These are phyloP conservation scores for Nicator chloris DNA, from an alignment of 2,113 vertebrate genomes.

Conservation along the genomic window DNA sequence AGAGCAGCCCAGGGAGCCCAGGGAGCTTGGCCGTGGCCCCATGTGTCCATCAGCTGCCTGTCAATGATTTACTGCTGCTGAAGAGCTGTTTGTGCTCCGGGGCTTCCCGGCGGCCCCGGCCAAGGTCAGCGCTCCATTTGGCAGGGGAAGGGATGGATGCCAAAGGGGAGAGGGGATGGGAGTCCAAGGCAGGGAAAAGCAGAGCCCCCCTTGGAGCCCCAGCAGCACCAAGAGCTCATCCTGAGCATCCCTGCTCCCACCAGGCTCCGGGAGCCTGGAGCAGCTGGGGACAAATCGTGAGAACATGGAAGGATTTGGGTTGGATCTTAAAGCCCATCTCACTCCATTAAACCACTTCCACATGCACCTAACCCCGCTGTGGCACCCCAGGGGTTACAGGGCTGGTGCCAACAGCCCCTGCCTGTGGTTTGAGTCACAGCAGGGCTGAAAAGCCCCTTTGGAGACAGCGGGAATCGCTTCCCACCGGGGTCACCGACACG, in stretches of 20 bases:
- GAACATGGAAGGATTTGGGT: fast-evolving
- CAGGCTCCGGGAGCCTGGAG: fast-evolving
- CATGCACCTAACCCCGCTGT: fast-evolving
- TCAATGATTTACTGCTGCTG: conserved; percentile 24
- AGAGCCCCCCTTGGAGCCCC: neutral
- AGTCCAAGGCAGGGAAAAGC: neutral
- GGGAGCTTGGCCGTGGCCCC: neutral
- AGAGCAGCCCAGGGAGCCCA: neutral
- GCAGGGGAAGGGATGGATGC: neutral
- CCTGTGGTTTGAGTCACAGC: neutral
- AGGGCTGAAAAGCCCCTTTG: neutral
- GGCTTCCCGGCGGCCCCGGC: neutral
- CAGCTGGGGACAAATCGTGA: fast-evolving
- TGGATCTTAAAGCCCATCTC: neutral
- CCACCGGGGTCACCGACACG: fast-evolving
- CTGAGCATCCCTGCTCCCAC: neutral
- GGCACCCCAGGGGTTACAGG: too few relatives aligned
- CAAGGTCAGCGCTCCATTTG: neutral
- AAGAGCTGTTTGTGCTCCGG: conserved; percentile 8
- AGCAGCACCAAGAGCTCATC: fast-evolving
- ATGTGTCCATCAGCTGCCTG: neutral
- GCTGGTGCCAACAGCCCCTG: neutral
- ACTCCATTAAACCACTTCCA: neutral
- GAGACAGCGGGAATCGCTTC: fast-evolving
- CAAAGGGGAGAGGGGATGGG: neutral